Base-by-base conservation (phyloP, 2,888 invertebrate species). In the Ptychoptera contaminata region DNA sequence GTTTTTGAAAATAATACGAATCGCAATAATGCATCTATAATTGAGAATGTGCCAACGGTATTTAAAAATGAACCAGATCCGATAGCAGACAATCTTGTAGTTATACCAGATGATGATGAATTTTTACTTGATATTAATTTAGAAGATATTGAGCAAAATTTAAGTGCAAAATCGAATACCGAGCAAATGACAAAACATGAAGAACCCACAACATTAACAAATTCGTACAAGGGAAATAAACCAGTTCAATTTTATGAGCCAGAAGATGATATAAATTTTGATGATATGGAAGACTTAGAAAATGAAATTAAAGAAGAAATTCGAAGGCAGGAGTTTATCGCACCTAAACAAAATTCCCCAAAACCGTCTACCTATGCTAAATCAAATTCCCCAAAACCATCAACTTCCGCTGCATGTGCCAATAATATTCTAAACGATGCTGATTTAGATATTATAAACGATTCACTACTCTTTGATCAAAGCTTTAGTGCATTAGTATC, bases 231-330 rank as follows among this genome's bases (percentile, higher is more conserved):
- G 2, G 29, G 3, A 16, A 16, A 12, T 35, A 35, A 35, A 16
- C 34, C 23, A 8, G 11, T 29, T 11, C 23, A 23, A 11, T n/a
- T 38, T 12, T 37, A 37, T 38, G 43, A 43, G 38, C 31, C 29
- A 32, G 43, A 46, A 15, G 47, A 42, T 37, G 44, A 42, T 29
- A 42, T 39, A n/a, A 16, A 39, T 39, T 35, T 42, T 12, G 45
- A 45, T 40, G 42, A 45, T 40, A 5, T 44, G 30, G 23, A 39
- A 35, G 40, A 40, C 10, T 40, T 44, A 8, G 40, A 40, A 29
- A 40, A 40, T 44, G 29, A 44, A 32, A 44, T 44, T 6, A 23
- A 40, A 16, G 30, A 40, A 23, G 44, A 40, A 7, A 23, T 3
- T 23, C 23, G 23, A 5, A 23, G 7, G 7, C 3, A 23, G 7